phyloP scores from a whole-genome alignment of 64 coral and sea anemone genomes.

The Montipora sp. region DNA sequence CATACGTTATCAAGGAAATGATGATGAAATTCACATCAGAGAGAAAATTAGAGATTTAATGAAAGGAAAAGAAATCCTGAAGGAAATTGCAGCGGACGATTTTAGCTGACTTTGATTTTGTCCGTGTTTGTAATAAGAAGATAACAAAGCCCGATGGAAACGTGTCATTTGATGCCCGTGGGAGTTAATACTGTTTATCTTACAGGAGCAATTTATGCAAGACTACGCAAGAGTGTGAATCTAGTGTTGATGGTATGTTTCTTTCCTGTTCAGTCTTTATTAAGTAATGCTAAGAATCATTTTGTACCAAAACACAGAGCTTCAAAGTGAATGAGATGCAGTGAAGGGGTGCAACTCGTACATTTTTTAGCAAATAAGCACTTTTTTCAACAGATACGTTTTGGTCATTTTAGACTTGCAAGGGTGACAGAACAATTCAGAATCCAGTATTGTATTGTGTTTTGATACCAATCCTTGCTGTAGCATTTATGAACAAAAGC shows the following conservation, averaged over 20 bases:
- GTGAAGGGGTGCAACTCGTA: conserved; percentile 2
- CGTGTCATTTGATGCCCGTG: conserved; percentile 41
- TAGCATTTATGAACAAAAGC: not conserved
- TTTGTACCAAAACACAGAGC: conserved; percentile 27
- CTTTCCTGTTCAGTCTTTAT: conserved; percentile 6
- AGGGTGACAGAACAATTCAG: not conserved
- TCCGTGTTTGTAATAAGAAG: conserved; percentile 41
- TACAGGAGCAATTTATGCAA: conserved; percentile 51
- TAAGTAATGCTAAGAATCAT: conserved; percentile 28
- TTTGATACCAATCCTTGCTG: not conserved
- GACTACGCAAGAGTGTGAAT: not conserved
- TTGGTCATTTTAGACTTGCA: not conserved
- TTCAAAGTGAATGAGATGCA: conserved; percentile 10
- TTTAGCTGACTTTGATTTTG: conserved; percentile 40
- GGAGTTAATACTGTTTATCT: conserved; percentile 45
- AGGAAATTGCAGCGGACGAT: conserved; percentile 14
- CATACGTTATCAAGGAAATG: conserved; percentile 49
- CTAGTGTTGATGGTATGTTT: conserved; percentile 19
- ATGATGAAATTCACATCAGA: conserved; percentile 45
- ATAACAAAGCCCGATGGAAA: conserved; percentile 52
- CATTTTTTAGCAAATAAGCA: not conserved
- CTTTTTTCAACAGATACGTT: not conserved
- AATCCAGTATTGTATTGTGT: not conserved
- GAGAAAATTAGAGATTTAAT: conserved; percentile 50
- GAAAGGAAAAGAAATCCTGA: conserved; percentile 49